Base-by-base conservation (phyloP, 2,113 vertebrate genomes). In the Lipophrys pholis region DNA sequence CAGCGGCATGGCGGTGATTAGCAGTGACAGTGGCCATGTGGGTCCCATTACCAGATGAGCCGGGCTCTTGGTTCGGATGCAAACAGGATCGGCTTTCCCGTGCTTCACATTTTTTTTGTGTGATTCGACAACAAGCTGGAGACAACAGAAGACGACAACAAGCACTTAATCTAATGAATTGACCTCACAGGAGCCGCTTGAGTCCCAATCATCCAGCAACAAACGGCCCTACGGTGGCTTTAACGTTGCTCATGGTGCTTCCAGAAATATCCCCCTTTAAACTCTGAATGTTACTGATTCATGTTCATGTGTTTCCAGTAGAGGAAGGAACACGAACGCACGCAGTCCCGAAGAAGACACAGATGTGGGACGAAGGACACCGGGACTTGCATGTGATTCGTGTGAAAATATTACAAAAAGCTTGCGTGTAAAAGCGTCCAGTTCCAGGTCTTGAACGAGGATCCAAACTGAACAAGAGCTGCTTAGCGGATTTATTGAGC, bases 11-110 rank as follows among this genome's bases (percentile, higher is more conserved):
- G 78, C 12, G 11, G 72, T 51, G 48, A 84, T 85, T 78, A 78
- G 80, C 84, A 56, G 61, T 59, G 80, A 86, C 76, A 66, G 55
- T 58, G 63, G 36, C 74, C 90, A 90, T 87, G 80, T 91, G 90
- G 70, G 73, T 83, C 67, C 68, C 68, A 89, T 92, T 90, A 87
- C 69, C 46, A 68, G 16, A 66, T 16, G 68, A 35, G 73, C 54
- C 58, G 53, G 52, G 59, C n/a, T n/a, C n/a, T n/a, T n/a, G n/a
- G n/a, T n/a, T n/a, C n/a, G 36, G 65, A 7, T 65, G 62, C 64
- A 59, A 59, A 64, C 54, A 2, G 39, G 12, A 46, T 52, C 6
- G 42, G 48, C 9, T 16, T 54, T 78, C 45, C 38, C 35, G 35
- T 11, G 60, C 43, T 7, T 21, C 55, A 56, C 46, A 14, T 30